Base-by-base conservation (phyloP, 30 jellyfish, hydroid and myxozoan genomes). In the Cassiopea andromeda region DNA sequence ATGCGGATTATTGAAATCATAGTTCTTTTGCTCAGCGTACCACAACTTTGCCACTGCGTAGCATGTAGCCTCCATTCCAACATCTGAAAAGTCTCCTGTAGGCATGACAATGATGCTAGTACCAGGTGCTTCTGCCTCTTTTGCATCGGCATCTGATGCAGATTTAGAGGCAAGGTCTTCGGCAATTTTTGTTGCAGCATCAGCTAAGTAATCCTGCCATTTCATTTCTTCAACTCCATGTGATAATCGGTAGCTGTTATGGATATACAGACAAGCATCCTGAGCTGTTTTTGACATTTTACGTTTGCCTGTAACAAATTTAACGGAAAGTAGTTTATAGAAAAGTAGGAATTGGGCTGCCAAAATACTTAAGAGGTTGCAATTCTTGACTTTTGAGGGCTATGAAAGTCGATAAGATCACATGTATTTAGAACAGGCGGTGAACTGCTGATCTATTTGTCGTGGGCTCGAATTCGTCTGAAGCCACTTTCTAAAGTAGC, bases 11-110 rank as follows among this genome's bases (percentile, higher is more conserved):
- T 88, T 75, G 85, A 73, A 94, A 67, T 90, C 92, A 82, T 90
- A 94, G 73, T 72, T 82, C 83, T 87, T 75, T 54, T 94, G 89
- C 70, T 94, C 98, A 1, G 75, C 97, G 87, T 94, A 94, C 98
- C 98, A 94, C 15, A 70, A 50, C 69, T 91, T 96, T 8, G 95
- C 91, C 3, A 92, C 97, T 18, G 91, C 69, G 58, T 79, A 45
- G 85, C 98, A 94, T 1, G 93, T 83, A 7, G 89, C 90, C 60
- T 79, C 89, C 61, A 66, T 73, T 44, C 83, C 82, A 9, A 76
- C 75, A 46, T 88, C 85, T 3, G 93, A 85, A 61, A 83, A 73
- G 46, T 79, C 90, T 44, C 89, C 96, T 45, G 69, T 46, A 7
- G 87, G 91, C 91, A 88, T 46, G 60, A 88, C 82, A 59, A 81